Evolutionary conservation across 2,113 vertebrate genomes (phyloP), one percentile per base, ranked within the genome.

Genomic region (Barnardius zonarius): DNA sequence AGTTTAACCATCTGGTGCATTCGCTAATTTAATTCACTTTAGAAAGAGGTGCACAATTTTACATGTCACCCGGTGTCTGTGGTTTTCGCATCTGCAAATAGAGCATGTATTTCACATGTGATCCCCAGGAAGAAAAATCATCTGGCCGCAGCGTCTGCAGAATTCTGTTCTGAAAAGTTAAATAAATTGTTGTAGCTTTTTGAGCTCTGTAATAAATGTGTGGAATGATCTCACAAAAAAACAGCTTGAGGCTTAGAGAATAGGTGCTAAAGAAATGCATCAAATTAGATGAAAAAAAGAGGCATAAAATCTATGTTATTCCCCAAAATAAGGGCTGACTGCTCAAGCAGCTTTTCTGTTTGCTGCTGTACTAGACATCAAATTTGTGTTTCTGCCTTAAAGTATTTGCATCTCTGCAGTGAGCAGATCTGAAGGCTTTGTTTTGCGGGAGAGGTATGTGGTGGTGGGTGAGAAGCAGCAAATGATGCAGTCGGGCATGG

Each of bases 291-390:
- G 24, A 74, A 78, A 86, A 91, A 94, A 72, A 63, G 37, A 90
- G 66, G 62, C 93, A 92, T 90, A 94, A 95, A 96, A 93, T 94
- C 66, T 67, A 39, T 35, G 62, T 90, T 92, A 88, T 86, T 68
- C 72, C 43, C 1, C 14, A 90, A 94, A 77, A 95, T 54, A 90
- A 92, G 66, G 69, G 73, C 85, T 95, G 88, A 62, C 0, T 5
- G 88, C 90, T 94, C 72, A 64, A 93, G 64, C 0, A 2, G 64
- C 76, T 90, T 90, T 78, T 75, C 57, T 88, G 51, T 61, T 94
- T 90, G 76, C 88, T 86, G 62, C 73, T 75, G 72, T 81, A 62
- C 64, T 92, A 68, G 94, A 86, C 73, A 88, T 93, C 80, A 83
- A 52, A 94, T 81, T 83, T 1, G 0, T 74, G 68, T 93, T 86